Percentiles rank a stretch among this genome's conserved stretches.
Conservation (phyloP, 1,140 invertebrate species). For the Rhopalosiphum padi region DNA sequence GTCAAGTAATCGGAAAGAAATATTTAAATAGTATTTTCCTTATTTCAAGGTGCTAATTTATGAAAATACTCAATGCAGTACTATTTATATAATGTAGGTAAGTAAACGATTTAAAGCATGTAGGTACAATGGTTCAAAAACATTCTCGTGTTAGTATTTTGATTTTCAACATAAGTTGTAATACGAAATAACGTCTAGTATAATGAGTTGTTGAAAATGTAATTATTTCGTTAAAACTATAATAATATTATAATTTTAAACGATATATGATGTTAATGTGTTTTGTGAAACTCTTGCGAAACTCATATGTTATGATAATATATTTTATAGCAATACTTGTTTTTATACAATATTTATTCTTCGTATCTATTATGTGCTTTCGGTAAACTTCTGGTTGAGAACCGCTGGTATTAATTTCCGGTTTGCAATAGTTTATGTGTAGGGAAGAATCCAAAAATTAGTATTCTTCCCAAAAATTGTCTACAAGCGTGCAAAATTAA, state of each 20-base stretch:
- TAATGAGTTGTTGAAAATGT: background rate
- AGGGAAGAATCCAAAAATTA: background rate
- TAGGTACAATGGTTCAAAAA: background rate
- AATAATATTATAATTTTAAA: too few relatives aligned
- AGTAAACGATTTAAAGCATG: background rate
- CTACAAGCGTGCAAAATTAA: background rate
- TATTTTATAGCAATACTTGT: background rate
- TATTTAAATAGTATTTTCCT: background rate
- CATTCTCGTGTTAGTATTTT: background rate
- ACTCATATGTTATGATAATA: background rate
- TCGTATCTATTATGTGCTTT: background rate
- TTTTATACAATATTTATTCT: background rate
- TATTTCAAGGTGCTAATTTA: background rate
- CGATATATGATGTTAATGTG: too few relatives aligned
- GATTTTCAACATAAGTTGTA: slow-evolving; percentile 27
- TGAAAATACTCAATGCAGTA: background rate
- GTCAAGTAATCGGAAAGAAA: background rate
- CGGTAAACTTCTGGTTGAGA: background rate
- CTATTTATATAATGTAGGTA: background rate
- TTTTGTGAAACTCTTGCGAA: background rate
- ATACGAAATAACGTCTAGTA: background rate
- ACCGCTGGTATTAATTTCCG: background rate
- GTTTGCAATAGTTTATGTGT: background rate
- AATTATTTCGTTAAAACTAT: background rate
- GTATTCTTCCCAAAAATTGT: background rate